These are phyloP conservation scores for Aphidoletes aphidimyza DNA, from an alignment of 2,888 invertebrate species.

Conservation along the genomic window DNA sequence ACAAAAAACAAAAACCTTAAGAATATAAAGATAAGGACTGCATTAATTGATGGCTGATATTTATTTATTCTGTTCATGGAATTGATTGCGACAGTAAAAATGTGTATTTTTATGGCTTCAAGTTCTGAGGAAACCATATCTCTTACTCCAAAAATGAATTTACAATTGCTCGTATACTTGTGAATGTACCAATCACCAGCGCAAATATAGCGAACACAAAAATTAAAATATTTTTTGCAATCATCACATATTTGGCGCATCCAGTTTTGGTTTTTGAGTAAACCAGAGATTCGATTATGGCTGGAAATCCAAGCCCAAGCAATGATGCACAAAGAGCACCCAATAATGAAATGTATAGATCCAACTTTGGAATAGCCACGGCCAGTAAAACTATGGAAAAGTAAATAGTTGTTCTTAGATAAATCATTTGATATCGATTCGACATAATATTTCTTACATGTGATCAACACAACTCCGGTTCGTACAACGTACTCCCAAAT, in stretches of 20 bases:
- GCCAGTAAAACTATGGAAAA: slow-evolving; percentile 79
- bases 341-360: slow-evolving; percentile 81
- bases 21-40: no score
- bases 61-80: no score
- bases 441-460: slow-evolving; percentile 38
- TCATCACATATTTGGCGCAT: slow-evolving; percentile 69
- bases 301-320: slow-evolving; percentile 89
- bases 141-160: neutral
- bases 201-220: slow-evolving; percentile 75
- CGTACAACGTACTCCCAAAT: slow-evolving; percentile 83
- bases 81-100: no score
- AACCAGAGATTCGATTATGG: slow-evolving; percentile 85
- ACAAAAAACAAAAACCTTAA: no score
- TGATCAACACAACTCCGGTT: slow-evolving; percentile 68
- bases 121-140: no score
- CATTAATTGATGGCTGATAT: no score
- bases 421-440: neutral
- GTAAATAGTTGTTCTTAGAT: slow-evolving; percentile 55
- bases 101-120: neutral
- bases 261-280: slow-evolving; percentile 78
- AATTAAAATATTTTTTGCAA: slow-evolving; percentile 72
- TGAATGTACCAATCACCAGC: slow-evolving; percentile 76
- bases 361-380: slow-evolving; percentile 84
- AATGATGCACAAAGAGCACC: slow-evolving; percentile 92
- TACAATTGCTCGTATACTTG: slow-evolving; percentile 65